A percentile compares a stretch with the other conserved stretches of the same genome.
Evolutionary conservation across 2,888 invertebrate species (phyloP).

Genomic region (Zhengitettix transpicula): DNA sequence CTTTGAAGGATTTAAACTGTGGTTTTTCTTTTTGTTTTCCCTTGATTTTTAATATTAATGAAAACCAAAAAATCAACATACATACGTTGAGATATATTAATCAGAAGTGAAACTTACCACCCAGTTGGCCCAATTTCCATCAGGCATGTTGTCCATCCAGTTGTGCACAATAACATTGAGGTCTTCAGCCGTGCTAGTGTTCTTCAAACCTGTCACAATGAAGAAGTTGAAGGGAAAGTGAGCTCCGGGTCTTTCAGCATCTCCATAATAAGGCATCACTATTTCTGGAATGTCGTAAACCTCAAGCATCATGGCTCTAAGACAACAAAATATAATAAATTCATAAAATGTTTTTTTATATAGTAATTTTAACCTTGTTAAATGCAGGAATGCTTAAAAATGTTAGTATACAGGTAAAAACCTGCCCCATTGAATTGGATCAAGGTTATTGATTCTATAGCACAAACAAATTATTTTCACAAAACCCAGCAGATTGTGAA

Average conservation of each 20-base stretch:
- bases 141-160: constrained; percentile 43
- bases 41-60: neutral
- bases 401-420: too few species aligned
- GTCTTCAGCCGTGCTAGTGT: constrained; percentile 29
- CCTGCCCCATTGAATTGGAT: too few species aligned
- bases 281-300: constrained; percentile 36
- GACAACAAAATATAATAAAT: neutral
- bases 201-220: constrained; percentile 33
- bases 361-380: neutral
- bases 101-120: constrained; percentile 28
- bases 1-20: too few species aligned
- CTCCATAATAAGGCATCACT: constrained; percentile 44
- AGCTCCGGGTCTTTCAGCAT: constrained; percentile 29
- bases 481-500: too few species aligned
- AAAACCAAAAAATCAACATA: neutral
- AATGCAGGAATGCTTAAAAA: too few species aligned
- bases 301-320: constrained; percentile 37
- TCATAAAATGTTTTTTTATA: neutral
- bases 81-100: neutral
- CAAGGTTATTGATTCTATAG: too few species aligned
- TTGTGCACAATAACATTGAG: constrained; percentile 32
- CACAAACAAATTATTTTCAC: too few species aligned
- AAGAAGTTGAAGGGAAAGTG: constrained; percentile 52
- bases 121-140: constrained; percentile 43
- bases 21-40: neutral